Evolutionary conservation across 2,113 vertebrate species (phyloP), one percentile per base, ranked within the genome.

Genomic region (Todiramphus saurophagus): DNA sequence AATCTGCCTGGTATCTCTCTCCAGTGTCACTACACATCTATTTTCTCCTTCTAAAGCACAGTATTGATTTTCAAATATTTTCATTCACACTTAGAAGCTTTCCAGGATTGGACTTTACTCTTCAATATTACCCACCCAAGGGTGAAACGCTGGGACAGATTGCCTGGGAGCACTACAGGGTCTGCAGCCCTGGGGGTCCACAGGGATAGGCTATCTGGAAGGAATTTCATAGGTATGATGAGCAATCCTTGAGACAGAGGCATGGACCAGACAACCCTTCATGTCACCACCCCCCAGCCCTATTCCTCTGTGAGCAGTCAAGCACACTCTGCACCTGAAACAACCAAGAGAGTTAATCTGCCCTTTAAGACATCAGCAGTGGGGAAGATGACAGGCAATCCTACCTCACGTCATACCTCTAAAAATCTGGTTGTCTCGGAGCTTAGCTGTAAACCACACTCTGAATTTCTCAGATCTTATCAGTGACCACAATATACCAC

Each of bases 11-110:
- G 35, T 66, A 35, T 73, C 84, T 76, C 81, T 69, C 81, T 81
- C 79, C 79, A 75, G 78, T 83, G 87, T 86, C 89, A 89, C 58
- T 2, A 11, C 91, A 91, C 83, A 83, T 73, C 72, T 76, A 93
- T 95, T 96, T 97, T 93, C 89, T 90, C 93, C 93, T 95, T 72
- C 72, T 91, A 96, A 93, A 97, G 97, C 66, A 79, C 82, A 82
- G 35, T 91, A 96, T 94, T 83, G 94, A 94, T 94, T 94, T 93
- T 77, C 80, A 94, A 90, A 87, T 93, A 89, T 93, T 95, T 96
- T 94, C 92, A 91, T 94, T 94, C 88, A 95, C 90, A 94, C 94
- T 91, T 93, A 94, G 84, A 39, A 95, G 87, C 63, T 44, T 95
- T 95, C 93, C 86, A 81, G 76, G 72, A 96, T 60, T 84, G 86